These are phyloP conservation scores for Muscicapa striata DNA, from an alignment of 2,797 vertebrate species.

Conservation along the genomic window DNA sequence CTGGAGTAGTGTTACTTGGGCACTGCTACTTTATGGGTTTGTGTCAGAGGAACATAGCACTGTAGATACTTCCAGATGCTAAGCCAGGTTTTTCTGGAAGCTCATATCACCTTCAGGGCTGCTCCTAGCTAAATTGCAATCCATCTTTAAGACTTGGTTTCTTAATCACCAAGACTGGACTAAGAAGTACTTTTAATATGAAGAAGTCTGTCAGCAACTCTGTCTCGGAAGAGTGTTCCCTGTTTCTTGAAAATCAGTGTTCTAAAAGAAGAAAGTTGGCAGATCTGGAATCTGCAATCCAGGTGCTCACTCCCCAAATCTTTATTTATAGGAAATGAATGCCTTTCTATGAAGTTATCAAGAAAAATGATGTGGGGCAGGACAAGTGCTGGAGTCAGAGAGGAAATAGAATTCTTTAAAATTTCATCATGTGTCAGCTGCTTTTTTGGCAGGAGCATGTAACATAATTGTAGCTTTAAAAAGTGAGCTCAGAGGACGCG, in stretches of 20 bases:
- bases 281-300: background rate
- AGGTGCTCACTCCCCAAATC: background rate
- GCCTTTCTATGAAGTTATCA: background rate
- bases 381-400: background rate
- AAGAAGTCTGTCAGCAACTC: background rate
- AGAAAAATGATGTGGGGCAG: background rate
- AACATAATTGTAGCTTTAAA: slow-evolving; percentile 8
- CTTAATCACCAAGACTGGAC: background rate
- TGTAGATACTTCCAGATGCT: background rate
- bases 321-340: background rate
- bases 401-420: background rate
- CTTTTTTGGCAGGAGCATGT: background rate
- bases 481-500: background rate
- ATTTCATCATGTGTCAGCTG: background rate
- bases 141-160: background rate
- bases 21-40: background rate
- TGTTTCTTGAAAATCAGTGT: background rate
- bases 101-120: background rate
- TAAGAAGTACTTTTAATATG: background rate
- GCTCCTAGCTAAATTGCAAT: background rate
- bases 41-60: background rate
- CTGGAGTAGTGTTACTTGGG: background rate
- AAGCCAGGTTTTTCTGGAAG: background rate
- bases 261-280: background rate
- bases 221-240: background rate